Evolutionary conservation across 2,113 vertebrate species (phyloP), one percentile per base, ranked within the genome.

Genomic region (Elanus axillaris): DNA sequence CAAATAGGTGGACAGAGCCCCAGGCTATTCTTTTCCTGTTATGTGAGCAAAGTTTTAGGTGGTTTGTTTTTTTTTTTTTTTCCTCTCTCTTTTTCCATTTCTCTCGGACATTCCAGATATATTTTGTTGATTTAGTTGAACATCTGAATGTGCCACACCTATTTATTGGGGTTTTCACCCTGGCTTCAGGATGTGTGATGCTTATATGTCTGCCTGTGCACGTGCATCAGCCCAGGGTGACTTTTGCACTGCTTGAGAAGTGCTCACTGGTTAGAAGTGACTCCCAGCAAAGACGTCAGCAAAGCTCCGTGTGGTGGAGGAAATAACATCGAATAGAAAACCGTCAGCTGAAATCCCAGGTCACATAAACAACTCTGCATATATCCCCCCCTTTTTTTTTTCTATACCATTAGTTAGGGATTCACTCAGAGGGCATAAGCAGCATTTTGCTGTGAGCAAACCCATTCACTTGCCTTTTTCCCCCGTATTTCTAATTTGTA

Each of bases 21-120:
- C 36, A 22, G 50, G 86, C 76, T 71, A 19, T 11, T 31, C 60
- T 72, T 45, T 94, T 97, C 97, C 97, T 97, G 95, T 97, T 96
- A 78, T 11, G 80, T 38, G 31, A 93, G 38, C 80, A 67, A 80
- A 81, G 48, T 7, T 80, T 63, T 56, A 48, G 56, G 36, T 59
- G 50, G 19, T 12, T 56, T 59, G 29, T 3, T 62, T 32, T 26
- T 63, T 15, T 11, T 4, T 75, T 25, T 5, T 42, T 45, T 68
- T 40, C 16, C 34, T 21, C 45, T 53, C 15, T 2, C 34, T 21
- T 50, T 53, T 17, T 2, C n/a, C 55, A 22, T 64, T 74, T 50
- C 11, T 63, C 55, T 78, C 1, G 0, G 56, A 56, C n/a, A 64
- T 66, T 83, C 50, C 1, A 0, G 71, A 32, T 47, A 82, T 83